phyloP scores from a whole-genome alignment of 2,797 vertebrate genomes.

The Arnoldichthys spilopterus region DNA sequence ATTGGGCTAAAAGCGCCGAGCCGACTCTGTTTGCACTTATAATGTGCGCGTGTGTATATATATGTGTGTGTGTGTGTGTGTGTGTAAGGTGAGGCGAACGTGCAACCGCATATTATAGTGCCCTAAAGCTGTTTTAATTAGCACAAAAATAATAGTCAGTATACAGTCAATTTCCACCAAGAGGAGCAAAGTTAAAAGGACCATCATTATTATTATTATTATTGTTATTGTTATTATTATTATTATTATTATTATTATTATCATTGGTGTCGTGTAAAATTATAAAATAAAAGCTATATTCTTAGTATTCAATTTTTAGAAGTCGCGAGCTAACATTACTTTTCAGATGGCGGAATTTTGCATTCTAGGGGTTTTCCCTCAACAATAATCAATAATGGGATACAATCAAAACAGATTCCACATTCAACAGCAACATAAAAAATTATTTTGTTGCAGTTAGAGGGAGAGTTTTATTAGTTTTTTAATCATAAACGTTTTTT shows the following conservation, averaged over 20 bases:
- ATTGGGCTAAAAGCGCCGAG: constrained; percentile 49
- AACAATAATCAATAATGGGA: background rate
- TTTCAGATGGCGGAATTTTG: no score
- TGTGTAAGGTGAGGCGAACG: background rate
- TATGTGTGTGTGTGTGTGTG: constrained; percentile 39
- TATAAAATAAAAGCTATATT: no score
- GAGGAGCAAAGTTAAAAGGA: background rate
- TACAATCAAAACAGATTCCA: background rate
- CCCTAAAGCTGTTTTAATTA: constrained; percentile 54
- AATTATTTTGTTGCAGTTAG: no score
- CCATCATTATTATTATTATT: no score
- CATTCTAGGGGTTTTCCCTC: background rate
- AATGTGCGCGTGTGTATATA: constrained; percentile 35
- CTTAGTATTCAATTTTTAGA: no score
- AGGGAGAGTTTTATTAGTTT: no score
- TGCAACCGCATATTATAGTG: constrained; percentile 43
- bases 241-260: no score
- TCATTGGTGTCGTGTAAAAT: no score
- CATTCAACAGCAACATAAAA: background rate
- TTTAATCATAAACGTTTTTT: background rate
- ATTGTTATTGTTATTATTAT: no score
- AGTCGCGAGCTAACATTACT: no score
- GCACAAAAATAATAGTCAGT: constrained; percentile 33
- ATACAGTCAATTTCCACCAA: background rate
- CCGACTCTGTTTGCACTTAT: constrained; percentile 45